Evolutionary conservation across 2,888 invertebrate species (phyloP), one percentile per base, ranked within the genome.

Genomic region (Acheta domesticus): DNA sequence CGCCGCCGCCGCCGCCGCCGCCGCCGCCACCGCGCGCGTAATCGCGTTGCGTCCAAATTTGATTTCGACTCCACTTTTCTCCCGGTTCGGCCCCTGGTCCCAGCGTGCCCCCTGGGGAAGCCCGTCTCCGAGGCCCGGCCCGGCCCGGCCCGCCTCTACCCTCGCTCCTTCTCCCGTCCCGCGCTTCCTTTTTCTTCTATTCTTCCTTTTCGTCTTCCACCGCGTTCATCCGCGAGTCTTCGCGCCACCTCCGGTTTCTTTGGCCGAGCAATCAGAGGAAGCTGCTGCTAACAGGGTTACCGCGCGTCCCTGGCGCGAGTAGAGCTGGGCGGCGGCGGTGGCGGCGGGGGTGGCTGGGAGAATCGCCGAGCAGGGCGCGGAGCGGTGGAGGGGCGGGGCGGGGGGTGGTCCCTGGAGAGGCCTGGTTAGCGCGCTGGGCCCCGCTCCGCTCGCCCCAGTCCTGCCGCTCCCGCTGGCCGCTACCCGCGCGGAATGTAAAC

Each of bases 31-130:
- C 62, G 62, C n/a, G 16, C 62, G 16, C 62, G 62, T 62, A 62
- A 62, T 62, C 62, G 62, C 62, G 62, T 62, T 62, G 62, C 62
- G n/a, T n/a, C 16, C 16, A 62, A 62, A 62, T 62, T 62, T 62
- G 62, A 62, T 62, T 62, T 62, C 62, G 62, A 62, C 62, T 62
- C n/a, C 62, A 16, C 16, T 62, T 62, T 8, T 62, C 62, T 62
- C n/a, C 62, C 62, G 62, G 14, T 62, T 1, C n/a, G 62, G 14
- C n/a, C n/a, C 62, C 62, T n/a, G 16, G 62, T 62, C 36, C 36
- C 62, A 1, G 62, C 62, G 62, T n/a, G 62, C n/a, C 62, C 62
- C 62, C n/a, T n/a, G 62, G n/a, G 16, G 62, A 62, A 19, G 62
- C n/a, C 62, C n/a, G 16, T 4, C 62, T 62, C 62, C 62, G 14